Base-by-base conservation (phyloP, 2,797 vertebrate genomes). In the Gila robusta region DNA sequence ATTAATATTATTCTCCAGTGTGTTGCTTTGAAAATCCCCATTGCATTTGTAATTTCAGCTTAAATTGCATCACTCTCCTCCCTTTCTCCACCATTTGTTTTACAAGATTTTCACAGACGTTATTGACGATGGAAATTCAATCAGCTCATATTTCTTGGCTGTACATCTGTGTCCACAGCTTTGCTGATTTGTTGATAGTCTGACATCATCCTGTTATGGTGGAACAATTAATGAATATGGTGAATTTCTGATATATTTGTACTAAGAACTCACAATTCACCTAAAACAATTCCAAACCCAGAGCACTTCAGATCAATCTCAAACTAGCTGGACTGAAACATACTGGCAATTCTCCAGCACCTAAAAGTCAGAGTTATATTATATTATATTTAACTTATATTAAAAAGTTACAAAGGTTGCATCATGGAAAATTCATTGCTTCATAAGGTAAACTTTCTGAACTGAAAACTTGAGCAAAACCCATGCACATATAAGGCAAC, bases 41-140 rank as follows among this genome's bases (percentile, higher is more conserved):
- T 62, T 71, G 73, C 73, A 54, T 73, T 83, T 49, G 62, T 7
- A 54, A 62, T 83, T 88, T 85, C 70, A 87, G 87, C 90, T 87
- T 26, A 32, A 47, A 26, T 69, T 79, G 37, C 21, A 41, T 11
- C 19, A 26, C 21, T 69, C 80, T 66, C 76, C 32, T 70, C 39
- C 71, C 5, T n/a, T 64, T 47, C 23, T 37, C 21, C 9, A 35
- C 6, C 52, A 2, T 41, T 70, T 49, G 32, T 67, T 19, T 41
- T 21, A 67, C 17, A 2, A 41, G 7, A 17, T n/a, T 39, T 56
- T 23, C 76, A 59, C 35, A 59, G 35, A 59, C 5, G 35, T 78
- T 59, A 39, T 78, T n/a, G 35, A 78, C 23, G 26, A 10, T 39
- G 54, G 23, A 78, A 59, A 78, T 54, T 37, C 52, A 77, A 21